Percentiles rank a stretch among this genome's conserved stretches.
These are phyloP conservation scores for Auanema sp. DNA, from an alignment of 2,888 invertebrate genomes.

Conservation along the genomic window DNA sequence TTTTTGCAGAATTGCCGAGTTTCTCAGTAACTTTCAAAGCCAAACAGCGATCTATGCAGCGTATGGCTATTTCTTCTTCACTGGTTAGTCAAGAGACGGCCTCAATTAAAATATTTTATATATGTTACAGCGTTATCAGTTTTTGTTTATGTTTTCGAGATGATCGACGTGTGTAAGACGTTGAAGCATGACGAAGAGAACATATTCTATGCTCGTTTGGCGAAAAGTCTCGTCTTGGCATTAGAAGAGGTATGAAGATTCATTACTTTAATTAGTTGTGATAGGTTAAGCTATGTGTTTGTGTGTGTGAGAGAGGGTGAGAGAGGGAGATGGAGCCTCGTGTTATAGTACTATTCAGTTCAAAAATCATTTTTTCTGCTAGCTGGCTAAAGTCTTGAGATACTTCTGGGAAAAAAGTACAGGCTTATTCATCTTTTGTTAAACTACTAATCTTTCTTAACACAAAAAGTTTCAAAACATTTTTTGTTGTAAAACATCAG, in stretches of 20 bases:
- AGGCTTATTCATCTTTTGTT: too few species aligned
- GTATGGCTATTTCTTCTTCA: conserved; percentile 63
- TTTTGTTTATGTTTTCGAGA: conserved; percentile 60
- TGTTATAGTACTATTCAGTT: too few species aligned
- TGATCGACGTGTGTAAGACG: conserved; percentile 62
- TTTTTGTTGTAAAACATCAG: too few species aligned
- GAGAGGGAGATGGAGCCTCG: conserved; percentile 1
- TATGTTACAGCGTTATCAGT: conserved; percentile 53
- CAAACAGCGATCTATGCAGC: conserved; percentile 45
- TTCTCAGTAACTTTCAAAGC: conserved; percentile 56
- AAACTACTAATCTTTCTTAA: too few species aligned
- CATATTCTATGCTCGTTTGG: conserved; percentile 61
- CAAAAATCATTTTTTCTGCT: too few species aligned
- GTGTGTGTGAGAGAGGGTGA: not conserved
- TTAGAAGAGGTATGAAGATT: conserved; percentile 56
- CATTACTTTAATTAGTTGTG: not conserved
- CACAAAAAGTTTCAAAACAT: too few species aligned
- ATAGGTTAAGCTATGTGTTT: not conserved
- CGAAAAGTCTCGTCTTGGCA: conserved; percentile 61
- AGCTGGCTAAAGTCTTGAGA: too few species aligned
- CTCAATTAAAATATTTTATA: not conserved
- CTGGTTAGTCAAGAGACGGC: conserved; percentile 22
- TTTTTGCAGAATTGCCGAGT: conserved; percentile 52
- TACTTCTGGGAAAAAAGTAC: too few species aligned
- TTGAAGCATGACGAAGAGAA: conserved; percentile 63